Evolutionary conservation across 2,888 invertebrate species (phyloP).

Genomic region (Drosophila rellima): DNA sequence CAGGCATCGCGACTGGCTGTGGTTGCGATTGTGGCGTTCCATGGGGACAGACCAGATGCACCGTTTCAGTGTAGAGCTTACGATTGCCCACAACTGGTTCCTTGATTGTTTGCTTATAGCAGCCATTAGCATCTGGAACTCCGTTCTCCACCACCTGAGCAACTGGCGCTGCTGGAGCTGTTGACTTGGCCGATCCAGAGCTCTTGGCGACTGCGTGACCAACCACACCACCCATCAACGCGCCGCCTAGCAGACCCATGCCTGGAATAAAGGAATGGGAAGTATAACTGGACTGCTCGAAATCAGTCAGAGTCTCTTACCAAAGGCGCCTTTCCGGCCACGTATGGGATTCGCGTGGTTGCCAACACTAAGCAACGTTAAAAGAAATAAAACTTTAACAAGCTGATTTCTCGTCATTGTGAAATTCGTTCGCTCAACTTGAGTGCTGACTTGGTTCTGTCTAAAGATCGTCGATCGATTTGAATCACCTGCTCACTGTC

Average conservation of each 20-base stretch:
- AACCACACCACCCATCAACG: conserved; percentile 56
- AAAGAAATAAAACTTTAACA: conserved; percentile 41
- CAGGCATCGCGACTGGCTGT: conserved; percentile 23
- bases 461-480: conserved; percentile 19
- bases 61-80: conserved; percentile 62
- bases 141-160: conserved; percentile 59
- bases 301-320: conserved; percentile 31
- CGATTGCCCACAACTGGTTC: conserved; percentile 52
- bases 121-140: conserved; percentile 50
- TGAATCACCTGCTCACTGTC: conserved; percentile 35
- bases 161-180: conserved; percentile 43
- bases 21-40: conserved; percentile 17
- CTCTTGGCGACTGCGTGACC: conserved; percentile 45
- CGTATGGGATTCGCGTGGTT: conserved; percentile 49
- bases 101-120: conserved; percentile 66
- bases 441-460: conserved; percentile 13
- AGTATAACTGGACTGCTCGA: background rate
- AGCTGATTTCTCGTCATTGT: conserved; percentile 49
- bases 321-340: conserved; percentile 61
- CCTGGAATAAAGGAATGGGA: conserved; percentile 29
- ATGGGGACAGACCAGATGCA: conserved; percentile 61
- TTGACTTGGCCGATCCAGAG: background rate
- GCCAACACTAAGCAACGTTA: conserved; percentile 37
- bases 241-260: conserved; percentile 61
- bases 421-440: conserved; percentile 13